Conservation (phyloP, 2,888 invertebrate genomes). For the Euplexia lucipara region DNA sequence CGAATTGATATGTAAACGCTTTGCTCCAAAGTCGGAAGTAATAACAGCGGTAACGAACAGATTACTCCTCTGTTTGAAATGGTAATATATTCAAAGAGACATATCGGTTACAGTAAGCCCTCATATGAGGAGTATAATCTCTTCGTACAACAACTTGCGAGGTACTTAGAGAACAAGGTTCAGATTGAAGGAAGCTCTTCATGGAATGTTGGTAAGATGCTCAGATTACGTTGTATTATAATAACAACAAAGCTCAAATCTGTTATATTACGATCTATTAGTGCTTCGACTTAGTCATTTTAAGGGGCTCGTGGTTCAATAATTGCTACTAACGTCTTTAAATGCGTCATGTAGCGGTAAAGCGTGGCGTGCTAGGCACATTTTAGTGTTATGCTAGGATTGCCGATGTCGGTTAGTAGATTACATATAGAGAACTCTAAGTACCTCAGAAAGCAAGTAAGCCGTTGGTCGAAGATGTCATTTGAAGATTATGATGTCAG, state of each 20-base stretch:
- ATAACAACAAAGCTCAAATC: not conserved
- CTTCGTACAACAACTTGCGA: constrained; percentile 13
- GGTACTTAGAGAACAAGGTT: constrained; percentile 1
- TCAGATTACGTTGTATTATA: not conserved
- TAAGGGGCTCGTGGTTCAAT: too few species aligned
- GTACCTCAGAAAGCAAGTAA: too few species aligned
- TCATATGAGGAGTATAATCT: constrained; percentile 31
- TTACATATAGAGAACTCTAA: too few species aligned
- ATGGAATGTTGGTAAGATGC: not conserved
- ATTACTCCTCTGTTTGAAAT: constrained; percentile 33
- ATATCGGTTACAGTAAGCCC: constrained; percentile 22
- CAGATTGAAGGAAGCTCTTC: not conserved
- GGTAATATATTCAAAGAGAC: constrained; percentile 36
- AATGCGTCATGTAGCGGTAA: too few species aligned
- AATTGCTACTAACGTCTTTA: too few species aligned
- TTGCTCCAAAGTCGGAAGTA: constrained; percentile 3
- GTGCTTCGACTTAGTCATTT: not conserved
- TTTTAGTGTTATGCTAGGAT: too few species aligned
- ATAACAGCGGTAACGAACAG: constrained; percentile 20
- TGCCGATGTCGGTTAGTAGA: too few species aligned
- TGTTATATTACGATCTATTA: not conserved
- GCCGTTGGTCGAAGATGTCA: too few species aligned
- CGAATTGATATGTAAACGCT: constrained; percentile 11
- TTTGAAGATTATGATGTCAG: too few species aligned
- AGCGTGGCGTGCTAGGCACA: too few species aligned